Conservation (phyloP, 2,113 vertebrate species). For the Prunella fulvescens region DNA sequence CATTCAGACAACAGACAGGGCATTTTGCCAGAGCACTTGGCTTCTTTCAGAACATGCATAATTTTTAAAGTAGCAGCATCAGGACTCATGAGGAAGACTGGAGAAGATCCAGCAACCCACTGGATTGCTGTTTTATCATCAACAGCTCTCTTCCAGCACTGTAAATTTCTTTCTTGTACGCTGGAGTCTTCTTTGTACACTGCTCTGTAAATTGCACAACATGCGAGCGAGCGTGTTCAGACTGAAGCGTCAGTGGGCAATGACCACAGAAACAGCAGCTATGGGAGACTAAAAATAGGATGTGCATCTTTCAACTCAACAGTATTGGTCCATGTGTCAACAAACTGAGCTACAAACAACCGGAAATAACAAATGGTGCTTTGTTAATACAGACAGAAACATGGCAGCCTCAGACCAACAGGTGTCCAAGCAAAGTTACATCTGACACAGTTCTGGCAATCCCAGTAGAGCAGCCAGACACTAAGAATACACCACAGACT, state of each 20-base stretch:
- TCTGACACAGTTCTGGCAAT: neutral
- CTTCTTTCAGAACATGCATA: neutral
- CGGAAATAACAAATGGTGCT: neutral
- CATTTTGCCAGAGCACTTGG: constrained; percentile 16
- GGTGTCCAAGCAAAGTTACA: neutral
- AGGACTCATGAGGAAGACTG: neutral
- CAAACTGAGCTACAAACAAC: neutral
- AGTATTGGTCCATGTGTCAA: neutral
- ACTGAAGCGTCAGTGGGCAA: neutral
- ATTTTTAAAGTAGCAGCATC: constrained; percentile 46
- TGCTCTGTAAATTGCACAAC: neutral
- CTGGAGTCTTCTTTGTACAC: neutral
- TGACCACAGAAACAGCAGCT: neutral
- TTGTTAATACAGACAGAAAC: neutral
- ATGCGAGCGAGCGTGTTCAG: neutral
- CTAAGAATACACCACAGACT: neutral
- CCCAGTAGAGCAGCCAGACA: neutral
- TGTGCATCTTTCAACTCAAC: neutral
- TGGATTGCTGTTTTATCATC: neutral
- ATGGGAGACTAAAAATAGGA: neutral
- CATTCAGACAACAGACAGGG: constrained; percentile 1
- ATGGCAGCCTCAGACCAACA: neutral
- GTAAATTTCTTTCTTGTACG: neutral
- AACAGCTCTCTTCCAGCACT: neutral
- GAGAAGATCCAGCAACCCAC: constrained; percentile 29